A percentile compares a stretch with the other conserved stretches of the same genome.
Conservation (phyloP, 1,140 invertebrate species). For the Pseudachorutes palmiensis region DNA sequence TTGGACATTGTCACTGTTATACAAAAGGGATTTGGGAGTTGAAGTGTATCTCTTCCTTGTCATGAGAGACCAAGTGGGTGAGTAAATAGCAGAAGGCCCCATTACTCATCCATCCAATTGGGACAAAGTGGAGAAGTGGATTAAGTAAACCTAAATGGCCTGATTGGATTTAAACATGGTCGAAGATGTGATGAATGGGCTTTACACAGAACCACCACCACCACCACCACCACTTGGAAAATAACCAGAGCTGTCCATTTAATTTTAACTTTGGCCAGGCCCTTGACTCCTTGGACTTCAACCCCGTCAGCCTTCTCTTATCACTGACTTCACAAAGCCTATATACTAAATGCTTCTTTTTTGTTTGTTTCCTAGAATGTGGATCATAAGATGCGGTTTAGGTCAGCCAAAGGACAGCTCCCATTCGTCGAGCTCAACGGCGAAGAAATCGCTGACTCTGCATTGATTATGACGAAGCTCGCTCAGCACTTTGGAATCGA, state of each 20-base stretch:
- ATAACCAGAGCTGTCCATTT: too few relatives aligned
- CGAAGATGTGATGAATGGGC: not conserved
- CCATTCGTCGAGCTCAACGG: conserved; percentile 90
- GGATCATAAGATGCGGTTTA: conserved; percentile 85
- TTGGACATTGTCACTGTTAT: too few relatives aligned
- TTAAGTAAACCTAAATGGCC: conserved; percentile 3
- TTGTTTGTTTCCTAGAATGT: conserved; percentile 66
- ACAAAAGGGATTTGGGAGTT: too few relatives aligned
- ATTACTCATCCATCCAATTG: not conserved
- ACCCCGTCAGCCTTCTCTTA: too few relatives aligned
- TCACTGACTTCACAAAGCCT: too few relatives aligned
- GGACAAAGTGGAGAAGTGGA: not conserved
- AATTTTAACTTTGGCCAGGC: not conserved
- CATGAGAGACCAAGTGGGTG: too few relatives aligned
- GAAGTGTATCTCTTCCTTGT: not conserved
- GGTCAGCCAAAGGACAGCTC: conserved; percentile 83
- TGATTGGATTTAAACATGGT: not conserved
- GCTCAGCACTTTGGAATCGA: conserved; percentile 72
- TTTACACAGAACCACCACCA: too few relatives aligned
- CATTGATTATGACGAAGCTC: conserved; percentile 78
- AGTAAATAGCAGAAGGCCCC: not conserved
- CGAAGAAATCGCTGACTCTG: conserved; percentile 81
- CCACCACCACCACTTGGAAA: not conserved
- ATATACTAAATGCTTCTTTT: conserved; percentile 4
- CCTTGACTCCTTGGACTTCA: not conserved